Evolutionary conservation across 1,140 invertebrate species (phyloP), one percentile per base, ranked within the genome.

Genomic region (Zaprionus lachaisei): DNA sequence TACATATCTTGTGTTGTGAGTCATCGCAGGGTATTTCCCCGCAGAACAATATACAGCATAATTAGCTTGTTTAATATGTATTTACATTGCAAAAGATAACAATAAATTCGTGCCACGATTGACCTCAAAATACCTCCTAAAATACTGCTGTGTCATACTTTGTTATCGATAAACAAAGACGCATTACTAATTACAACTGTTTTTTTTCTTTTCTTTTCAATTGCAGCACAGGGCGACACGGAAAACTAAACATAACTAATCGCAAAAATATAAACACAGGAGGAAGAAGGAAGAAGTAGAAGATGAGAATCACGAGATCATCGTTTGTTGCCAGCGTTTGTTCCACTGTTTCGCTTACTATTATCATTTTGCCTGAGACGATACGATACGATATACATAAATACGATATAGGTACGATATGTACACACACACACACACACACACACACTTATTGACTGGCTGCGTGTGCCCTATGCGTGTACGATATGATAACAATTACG

Each of bases 151-250:
- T 47, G 24, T 67, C 64, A 57, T n/a, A 15, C n/a, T 5, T 20
- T 41, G 51, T 31, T 55, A 66, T 66, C 51, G 51, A 66, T 56
- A 51, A 6, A 34, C 12, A 51, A 63, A 41, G 20, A 15, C 7
- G 5, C 15, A 56, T 55, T 37, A 6, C 37, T 66, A 61, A 34
- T 41, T 65, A 41, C 54, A 65, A 26, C 58, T 44, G 5, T 61
- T 57, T 47, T 22, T n/a, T 34, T 57, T 56, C 4, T 37, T 28
- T 28, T 28, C 5, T 28, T 31, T 31, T 31, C 6, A 22, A 69
- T 81, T 83, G 57, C 78, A 89, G 83, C 73, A 79, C 56, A 49
- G 58, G 63, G 49, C 41, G 72, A 63, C 31, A 41, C 17, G 22
- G 34, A 72, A 26, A 49, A 37, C 24, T 70, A 37, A 66, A 20